These are phyloP conservation scores for Taenioides sp. DNA, from an alignment of 2,797 vertebrate species.

Conservation along the genomic window DNA sequence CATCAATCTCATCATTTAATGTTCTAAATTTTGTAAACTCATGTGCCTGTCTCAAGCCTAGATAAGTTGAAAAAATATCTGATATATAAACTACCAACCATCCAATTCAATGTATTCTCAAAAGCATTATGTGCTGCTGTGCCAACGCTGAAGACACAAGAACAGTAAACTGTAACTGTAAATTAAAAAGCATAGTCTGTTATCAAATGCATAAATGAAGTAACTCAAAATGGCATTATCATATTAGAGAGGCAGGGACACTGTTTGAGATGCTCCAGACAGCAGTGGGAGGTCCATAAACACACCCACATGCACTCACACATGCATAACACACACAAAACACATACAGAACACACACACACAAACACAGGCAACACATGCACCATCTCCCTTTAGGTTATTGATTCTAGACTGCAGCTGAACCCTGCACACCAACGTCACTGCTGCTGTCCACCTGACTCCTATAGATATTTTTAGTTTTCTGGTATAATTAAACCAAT, in stretches of 20 bases:
- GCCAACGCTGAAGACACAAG: neutral
- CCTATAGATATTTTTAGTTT: neutral
- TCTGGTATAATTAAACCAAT: neutral
- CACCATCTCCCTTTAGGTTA: slow-evolving; percentile 16
- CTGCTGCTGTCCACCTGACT: slow-evolving; percentile 6
- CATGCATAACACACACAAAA: neutral
- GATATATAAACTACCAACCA: no score
- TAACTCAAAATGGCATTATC: neutral
- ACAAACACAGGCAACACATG: slow-evolving; percentile 12
- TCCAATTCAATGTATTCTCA: no score
- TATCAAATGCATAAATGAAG: neutral
- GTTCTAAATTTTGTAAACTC: no score
- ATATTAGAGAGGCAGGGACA: neutral
- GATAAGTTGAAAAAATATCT: no score
- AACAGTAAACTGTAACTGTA: neutral
- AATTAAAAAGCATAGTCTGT: neutral
- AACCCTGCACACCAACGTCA: slow-evolving; percentile 19
- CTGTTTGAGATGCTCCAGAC: slow-evolving; percentile 3
- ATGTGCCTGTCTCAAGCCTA: no score
- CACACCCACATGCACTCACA: neutral
- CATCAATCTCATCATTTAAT: no score
- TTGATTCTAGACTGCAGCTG: slow-evolving; percentile 41
- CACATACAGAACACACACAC: neutral
- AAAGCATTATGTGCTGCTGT: no score
- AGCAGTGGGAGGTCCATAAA: slow-evolving; percentile 14